Conservation (phyloP, 2,113 vertebrate genomes). For the Misgurnus anguillicaudatus region DNA sequence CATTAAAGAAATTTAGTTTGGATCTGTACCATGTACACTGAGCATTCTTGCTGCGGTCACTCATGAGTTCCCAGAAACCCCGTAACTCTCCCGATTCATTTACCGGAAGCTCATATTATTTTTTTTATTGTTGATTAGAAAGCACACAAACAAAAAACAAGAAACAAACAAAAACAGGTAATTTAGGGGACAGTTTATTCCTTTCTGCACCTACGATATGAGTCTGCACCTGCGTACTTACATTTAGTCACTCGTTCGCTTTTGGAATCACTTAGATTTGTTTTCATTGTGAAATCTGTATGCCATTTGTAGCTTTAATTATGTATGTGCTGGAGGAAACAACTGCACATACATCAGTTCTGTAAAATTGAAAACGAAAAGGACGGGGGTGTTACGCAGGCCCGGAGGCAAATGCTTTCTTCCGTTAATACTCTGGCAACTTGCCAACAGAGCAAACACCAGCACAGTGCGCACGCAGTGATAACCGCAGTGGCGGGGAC, state of each 20-base stretch:
- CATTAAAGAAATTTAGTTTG: too few species aligned
- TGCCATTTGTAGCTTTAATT: slow-evolving; percentile 21
- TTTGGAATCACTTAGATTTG: slow-evolving; percentile 19
- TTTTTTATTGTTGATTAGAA: too few species aligned
- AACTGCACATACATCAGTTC: slow-evolving; percentile 20
- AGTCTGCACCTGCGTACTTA: not conserved
- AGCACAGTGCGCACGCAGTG: not conserved
- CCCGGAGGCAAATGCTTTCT: slow-evolving; percentile 9
- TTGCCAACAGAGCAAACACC: slow-evolving; percentile 21
- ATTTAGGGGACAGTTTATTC: too few species aligned
- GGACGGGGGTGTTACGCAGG: slow-evolving; percentile 1
- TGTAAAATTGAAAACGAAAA: slow-evolving; percentile 26
- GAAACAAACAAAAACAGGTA: too few species aligned
- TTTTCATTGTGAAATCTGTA: not conserved
- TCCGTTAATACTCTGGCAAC: slow-evolving; percentile 29
- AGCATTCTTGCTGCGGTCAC: too few species aligned
- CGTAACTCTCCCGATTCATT: too few species aligned
- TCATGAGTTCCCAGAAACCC: too few species aligned
- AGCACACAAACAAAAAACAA: too few species aligned
- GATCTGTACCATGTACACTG: too few species aligned
- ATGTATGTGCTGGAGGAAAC: slow-evolving; percentile 17
- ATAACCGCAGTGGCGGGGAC: not conserved
- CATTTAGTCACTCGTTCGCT: not conserved
- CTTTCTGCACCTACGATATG: not conserved
- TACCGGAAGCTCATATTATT: too few species aligned